These are phyloP conservation scores for Ciona savignyi DNA, from an alignment of 23 tunicate species.

Conservation along the genomic window DNA sequence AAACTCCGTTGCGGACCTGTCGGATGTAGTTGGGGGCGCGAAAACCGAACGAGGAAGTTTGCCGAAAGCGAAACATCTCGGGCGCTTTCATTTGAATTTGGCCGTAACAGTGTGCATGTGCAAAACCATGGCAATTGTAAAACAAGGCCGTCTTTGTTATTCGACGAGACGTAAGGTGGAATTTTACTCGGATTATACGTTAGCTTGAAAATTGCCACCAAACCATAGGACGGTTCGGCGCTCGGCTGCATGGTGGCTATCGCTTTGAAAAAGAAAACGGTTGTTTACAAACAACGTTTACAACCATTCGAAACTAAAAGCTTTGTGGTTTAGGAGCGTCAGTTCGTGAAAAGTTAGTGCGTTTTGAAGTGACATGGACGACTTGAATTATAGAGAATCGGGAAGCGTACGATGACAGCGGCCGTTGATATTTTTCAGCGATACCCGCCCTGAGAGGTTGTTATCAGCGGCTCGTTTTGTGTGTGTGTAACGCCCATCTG, in stretches of 20 bases:
- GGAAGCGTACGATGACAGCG: neutral
- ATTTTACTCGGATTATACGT: slow-evolving; percentile 4
- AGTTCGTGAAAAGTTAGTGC: neutral
- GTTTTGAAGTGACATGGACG: neutral
- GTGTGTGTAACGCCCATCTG: neutral
- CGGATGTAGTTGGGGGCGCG: neutral
- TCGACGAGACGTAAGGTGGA: neutral
- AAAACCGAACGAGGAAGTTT: neutral
- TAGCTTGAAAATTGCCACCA: slow-evolving; percentile 10
- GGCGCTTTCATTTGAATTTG: neutral
- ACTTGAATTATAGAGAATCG: neutral
- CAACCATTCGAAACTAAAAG: neutral
- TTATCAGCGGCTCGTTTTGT: neutral
- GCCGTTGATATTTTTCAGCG: neutral
- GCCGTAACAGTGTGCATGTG: neutral
- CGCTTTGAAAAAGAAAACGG: neutral
- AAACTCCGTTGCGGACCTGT: neutral
- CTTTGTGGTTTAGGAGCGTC: neutral
- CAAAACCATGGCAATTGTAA: neutral
- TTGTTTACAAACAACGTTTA: neutral
- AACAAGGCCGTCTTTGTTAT: neutral
- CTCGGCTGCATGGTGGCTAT: neutral
- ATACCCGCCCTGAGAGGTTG: neutral
- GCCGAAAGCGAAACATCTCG: neutral
- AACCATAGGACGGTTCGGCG: neutral